Percentiles rank a stretch among this genome's conserved stretches.
These are phyloP conservation scores for Poecilus cupreus DNA, from an alignment of 2,888 invertebrate species.

Conservation along the genomic window DNA sequence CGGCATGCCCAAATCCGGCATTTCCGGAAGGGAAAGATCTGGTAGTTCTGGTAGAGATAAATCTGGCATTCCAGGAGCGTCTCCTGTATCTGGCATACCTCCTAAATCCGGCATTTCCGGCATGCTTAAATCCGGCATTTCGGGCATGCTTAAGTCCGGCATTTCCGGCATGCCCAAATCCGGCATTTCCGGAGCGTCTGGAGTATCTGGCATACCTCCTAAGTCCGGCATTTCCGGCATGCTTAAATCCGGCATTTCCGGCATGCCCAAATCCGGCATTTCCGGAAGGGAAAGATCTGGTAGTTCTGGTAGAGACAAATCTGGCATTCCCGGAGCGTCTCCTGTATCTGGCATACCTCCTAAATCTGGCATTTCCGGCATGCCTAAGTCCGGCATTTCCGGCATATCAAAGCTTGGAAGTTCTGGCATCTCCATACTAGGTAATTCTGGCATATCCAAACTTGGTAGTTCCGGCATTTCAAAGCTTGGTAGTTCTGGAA, in stretches of 20 bases:
- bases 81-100: slow-evolving; percentile 2
- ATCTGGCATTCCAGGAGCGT: slow-evolving; percentile 27
- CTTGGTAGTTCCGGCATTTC: neutral
- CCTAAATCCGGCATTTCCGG: slow-evolving; percentile 14
- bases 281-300: neutral
- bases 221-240: slow-evolving; percentile 22
- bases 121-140: slow-evolving; percentile 2
- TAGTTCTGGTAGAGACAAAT: neutral
- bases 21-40: neutral
- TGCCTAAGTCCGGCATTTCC: slow-evolving; percentile 1
- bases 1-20: neutral
- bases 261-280: slow-evolving; percentile 1
- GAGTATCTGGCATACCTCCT: slow-evolving; percentile 16
- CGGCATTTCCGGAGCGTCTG: slow-evolving; percentile 18
- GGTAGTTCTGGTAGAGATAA: neutral
- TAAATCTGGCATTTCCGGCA: neutral
- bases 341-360: neutral
- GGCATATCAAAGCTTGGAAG: neutral
- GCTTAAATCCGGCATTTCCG: neutral
- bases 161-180: slow-evolving; percentile 14
- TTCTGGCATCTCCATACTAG: slow-evolving; percentile 1
- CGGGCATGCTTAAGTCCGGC: slow-evolving; percentile 4
- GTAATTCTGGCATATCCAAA: neutral
- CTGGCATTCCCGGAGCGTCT: neutral
- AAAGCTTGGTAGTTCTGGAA: neutral